phyloP scores from a whole-genome alignment of 2,888 invertebrate genomes.

The Nematopogon swammerdamellus region DNA sequence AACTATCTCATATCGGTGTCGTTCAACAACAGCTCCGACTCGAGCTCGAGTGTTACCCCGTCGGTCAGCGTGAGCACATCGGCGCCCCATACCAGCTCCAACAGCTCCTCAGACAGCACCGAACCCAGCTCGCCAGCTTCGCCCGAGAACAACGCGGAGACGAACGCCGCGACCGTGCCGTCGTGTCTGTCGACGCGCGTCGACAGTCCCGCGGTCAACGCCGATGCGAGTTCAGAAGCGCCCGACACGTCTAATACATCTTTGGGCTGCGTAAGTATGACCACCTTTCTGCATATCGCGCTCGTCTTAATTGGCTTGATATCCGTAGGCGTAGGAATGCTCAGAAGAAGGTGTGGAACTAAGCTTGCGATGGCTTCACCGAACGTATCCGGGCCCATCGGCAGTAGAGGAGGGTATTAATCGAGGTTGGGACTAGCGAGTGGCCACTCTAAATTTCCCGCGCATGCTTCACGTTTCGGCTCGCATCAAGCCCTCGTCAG shows the following conservation, averaged over 20 bases:
- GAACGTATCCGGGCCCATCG: too few species aligned
- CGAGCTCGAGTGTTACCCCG: conserved; percentile 64
- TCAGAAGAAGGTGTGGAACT: too few species aligned
- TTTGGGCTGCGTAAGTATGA: too few species aligned
- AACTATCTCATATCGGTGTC: conserved; percentile 28
- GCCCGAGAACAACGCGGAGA: conserved; percentile 43
- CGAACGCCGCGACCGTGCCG: conserved; percentile 22
- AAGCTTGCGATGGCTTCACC: too few species aligned
- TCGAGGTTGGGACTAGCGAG: too few species aligned
- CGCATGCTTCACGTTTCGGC: too few species aligned
- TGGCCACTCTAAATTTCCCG: too few species aligned
- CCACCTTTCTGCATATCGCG: too few species aligned
- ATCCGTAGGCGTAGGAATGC: too few species aligned
- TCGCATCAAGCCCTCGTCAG: too few species aligned
- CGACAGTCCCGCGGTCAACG: conserved; percentile 16
- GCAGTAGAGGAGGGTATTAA: too few species aligned
- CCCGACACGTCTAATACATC: conserved; percentile 14
- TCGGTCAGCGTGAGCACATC: conserved; percentile 59
- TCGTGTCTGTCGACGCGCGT: conserved; percentile 1
- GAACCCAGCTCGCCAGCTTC: conserved; percentile 72
- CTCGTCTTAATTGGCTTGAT: too few species aligned
- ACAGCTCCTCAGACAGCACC: conserved; percentile 67
- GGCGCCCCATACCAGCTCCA: conserved; percentile 67
- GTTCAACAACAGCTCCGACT: conserved; percentile 57
- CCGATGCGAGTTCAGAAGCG: conserved; percentile 14